Evolutionary conservation across 2,797 vertebrate species (phyloP).

Genomic region (Lagodon rhomboides): DNA sequence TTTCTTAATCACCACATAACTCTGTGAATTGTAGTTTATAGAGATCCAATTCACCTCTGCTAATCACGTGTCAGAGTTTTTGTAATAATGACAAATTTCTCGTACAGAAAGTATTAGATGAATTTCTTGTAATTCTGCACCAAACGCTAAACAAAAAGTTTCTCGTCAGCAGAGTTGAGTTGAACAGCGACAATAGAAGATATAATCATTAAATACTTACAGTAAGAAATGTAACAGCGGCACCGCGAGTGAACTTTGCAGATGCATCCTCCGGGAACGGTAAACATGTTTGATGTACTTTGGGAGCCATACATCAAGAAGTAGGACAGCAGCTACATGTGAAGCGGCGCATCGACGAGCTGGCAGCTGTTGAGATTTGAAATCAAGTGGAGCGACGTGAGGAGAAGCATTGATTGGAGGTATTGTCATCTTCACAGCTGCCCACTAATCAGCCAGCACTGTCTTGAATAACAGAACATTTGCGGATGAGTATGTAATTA

Average conservation of each 20-base stretch:
- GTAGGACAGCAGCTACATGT: slow-evolving; percentile 14
- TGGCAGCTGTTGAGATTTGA: slow-evolving; percentile 46
- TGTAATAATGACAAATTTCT: slow-evolving; percentile 9
- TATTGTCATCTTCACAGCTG: slow-evolving; percentile 50
- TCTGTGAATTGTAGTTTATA: slow-evolving; percentile 11
- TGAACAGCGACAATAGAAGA: not conserved
- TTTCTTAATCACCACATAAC: slow-evolving; percentile 37
- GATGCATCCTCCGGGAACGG: not conserved
- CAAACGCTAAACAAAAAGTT: not conserved
- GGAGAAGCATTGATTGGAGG: slow-evolving; percentile 35
- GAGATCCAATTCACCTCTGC: slow-evolving; percentile 8
- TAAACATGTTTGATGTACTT: not conserved
- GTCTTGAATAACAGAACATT: slow-evolving; percentile 5
- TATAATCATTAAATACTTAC: not conserved
- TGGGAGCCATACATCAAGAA: slow-evolving; percentile 7
- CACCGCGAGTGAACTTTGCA: not conserved
- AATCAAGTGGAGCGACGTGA: slow-evolving; percentile 11
- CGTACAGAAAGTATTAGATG: not conserved
- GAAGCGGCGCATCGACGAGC: slow-evolving; percentile 2
- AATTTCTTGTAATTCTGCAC: not conserved
- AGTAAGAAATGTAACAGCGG: not conserved
- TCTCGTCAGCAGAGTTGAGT: not conserved
- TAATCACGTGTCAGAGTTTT: slow-evolving; percentile 10
- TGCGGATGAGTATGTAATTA: slow-evolving; percentile 31
- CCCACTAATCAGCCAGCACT: slow-evolving; percentile 39